phyloP scores from a whole-genome alignment of 2,113 vertebrate genomes.

The Motacilla tschutschensis region DNA sequence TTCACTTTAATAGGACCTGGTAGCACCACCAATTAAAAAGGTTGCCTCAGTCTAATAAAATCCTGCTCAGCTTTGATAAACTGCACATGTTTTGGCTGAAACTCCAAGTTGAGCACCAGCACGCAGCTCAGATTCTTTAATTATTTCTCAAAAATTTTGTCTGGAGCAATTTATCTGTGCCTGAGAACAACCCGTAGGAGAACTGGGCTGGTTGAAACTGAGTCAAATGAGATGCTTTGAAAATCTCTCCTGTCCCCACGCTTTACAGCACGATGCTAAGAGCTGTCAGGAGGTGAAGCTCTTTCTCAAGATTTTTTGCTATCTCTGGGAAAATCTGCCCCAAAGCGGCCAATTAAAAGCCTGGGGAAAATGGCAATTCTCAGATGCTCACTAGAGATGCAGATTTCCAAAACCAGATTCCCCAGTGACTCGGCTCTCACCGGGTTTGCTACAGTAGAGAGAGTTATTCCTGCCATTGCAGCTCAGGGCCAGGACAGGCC shows the following conservation, averaged over 20 bases:
- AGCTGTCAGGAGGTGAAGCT: constrained; percentile 39
- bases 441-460: fast-evolving
- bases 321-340: constrained; percentile 4
- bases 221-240: not conserved
- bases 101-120: not conserved
- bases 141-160: not conserved
- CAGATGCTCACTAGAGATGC: not conserved
- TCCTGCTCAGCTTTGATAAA: not conserved
- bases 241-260: not conserved
- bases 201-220: not conserved
- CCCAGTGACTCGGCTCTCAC: not conserved
- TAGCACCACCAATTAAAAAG: not conserved
- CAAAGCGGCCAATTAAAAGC: constrained; percentile 48
- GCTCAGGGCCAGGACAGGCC: not conserved
- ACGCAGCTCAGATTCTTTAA: not conserved
- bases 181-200: not conserved
- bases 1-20: not conserved
- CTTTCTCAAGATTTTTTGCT: constrained; percentile 7
- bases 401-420: constrained; percentile 26
- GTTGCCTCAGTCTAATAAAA: not conserved
- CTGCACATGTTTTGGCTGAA: not conserved
- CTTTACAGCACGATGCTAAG: constrained; percentile 5
- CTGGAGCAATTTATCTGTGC: not conserved
- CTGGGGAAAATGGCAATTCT: constrained; percentile 33
- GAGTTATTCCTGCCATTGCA: not conserved